A percentile compares a stretch with the other conserved stretches of the same genome.
Conservation (phyloP, 2,113 vertebrate species). For the Nibea coibor region DNA sequence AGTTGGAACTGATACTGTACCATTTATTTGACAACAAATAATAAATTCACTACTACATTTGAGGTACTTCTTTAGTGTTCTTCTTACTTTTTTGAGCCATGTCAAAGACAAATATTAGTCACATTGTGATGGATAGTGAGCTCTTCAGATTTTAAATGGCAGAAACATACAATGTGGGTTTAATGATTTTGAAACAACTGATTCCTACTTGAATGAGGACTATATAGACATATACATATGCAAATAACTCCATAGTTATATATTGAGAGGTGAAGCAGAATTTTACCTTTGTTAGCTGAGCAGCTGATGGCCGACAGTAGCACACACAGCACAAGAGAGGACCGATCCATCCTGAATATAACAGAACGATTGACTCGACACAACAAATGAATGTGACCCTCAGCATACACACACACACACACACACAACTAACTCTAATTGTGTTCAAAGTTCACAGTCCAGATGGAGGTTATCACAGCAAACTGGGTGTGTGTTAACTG, state of each 20-base stretch:
- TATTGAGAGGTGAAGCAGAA: neutral
- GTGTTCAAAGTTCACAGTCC: conserved; percentile 47
- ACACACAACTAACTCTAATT: neutral
- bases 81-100: neutral
- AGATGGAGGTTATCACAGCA: neutral
- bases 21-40: neutral
- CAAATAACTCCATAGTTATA: neutral
- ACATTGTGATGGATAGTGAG: neutral
- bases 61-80: neutral
- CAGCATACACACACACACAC: conserved; percentile 2
- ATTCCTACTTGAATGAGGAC: too few relatives aligned
- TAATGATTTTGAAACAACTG: neutral
- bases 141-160: neutral
- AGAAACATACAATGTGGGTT: neutral
- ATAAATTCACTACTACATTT: neutral
- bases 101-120: neutral
- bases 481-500: conserved; percentile 29
- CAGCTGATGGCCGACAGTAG: conserved; percentile 46
- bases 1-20: neutral
- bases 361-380: neutral
- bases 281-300: conserved; percentile 50
- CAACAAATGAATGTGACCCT: neutral
- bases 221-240: neutral
- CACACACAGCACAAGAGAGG: conserved; percentile 21
- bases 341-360: conserved; percentile 36